Conservation (phyloP, 2,113 vertebrate species). For the Todiramphus chloris region DNA sequence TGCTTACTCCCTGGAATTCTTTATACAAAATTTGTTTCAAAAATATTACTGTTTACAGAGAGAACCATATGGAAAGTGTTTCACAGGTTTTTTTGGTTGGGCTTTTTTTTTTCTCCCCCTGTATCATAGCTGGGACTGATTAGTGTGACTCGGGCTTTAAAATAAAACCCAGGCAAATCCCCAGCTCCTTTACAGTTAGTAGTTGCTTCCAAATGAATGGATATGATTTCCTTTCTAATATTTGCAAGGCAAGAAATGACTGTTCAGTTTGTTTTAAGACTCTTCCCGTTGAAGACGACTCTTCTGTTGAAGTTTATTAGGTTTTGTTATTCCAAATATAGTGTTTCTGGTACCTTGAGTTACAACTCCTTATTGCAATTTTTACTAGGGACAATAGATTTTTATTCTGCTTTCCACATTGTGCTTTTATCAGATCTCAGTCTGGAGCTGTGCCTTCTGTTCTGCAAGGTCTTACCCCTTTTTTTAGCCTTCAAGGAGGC, state of each 20-base stretch:
- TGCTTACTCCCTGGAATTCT: slow-evolving; percentile 11
- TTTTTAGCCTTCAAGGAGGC: neutral
- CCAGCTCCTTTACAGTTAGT: neutral
- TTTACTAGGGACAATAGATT: neutral
- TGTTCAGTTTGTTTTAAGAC: neutral
- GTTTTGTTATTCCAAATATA: slow-evolving; percentile 3
- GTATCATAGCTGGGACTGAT: slow-evolving; percentile 15
- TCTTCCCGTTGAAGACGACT: neutral
- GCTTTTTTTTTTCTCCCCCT: neutral
- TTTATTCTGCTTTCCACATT: neutral
- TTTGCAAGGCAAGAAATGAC: neutral
- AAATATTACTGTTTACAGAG: slow-evolving; percentile 24
- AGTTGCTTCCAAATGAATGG: slow-evolving; percentile 31
- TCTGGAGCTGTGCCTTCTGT: neutral
- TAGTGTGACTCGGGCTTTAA: neutral
- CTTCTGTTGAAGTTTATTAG: neutral
- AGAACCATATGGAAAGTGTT: slow-evolving; percentile 35
- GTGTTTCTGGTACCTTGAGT: neutral
- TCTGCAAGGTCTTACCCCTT: neutral
- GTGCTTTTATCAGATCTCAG: neutral
- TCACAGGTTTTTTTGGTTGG: neutral
- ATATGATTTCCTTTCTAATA: slow-evolving; percentile 41
- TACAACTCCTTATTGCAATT: neutral
- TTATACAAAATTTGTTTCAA: neutral
- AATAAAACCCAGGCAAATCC: neutral